Base-by-base conservation (phyloP, 2,113 vertebrate species). In the Chaenocephalus aceratus region DNA sequence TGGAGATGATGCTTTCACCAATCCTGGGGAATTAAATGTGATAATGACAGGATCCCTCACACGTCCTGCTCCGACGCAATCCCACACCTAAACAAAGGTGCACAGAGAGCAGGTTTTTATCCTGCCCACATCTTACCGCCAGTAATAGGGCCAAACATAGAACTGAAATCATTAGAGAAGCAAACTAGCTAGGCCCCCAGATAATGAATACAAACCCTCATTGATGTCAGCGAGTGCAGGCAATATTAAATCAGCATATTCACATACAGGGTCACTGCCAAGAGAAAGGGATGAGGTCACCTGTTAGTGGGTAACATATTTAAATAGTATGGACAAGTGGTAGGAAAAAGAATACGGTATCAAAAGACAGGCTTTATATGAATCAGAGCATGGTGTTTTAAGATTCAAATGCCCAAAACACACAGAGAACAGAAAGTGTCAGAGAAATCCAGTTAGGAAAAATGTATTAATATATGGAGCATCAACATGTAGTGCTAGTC, bases 11-110 rank as follows among this genome's bases (percentile, higher is more conserved):
- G 73, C 71, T 45, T 78, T 21, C 75, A 80, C 11, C 41, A 84
- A 62, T 77, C 48, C 56, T 41, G 10, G 5, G 62, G 77, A 67
- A 75, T 65, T 73, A 53, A 86, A 88, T 75, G 74, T 45, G 75
- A 65, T 86, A 83, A 89, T 82, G 76, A 72, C 79, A 79, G 72
- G 63, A 73, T 88, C 75, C 46, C 62, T 51, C 66, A 72, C 78
- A 78, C 67, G 16, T 79, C 76, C 69, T 21, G 6, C 56, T 63
- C 74, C 46, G 45, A 74, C 72, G 71, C 56, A 74, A 53, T 53
- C 18, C 53, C 26, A 15, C 1, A 2, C 2, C 52, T 5, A 18
- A 85, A 86, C 78, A 86, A 89, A 88, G 74, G 18, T 57, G 23
- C 76, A 75, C 52, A 73, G 45, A 80, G 51, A 69, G 64, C 14